phyloP scores from a whole-genome alignment of 1,140 invertebrate genomes.

The Belonocnema kinseyi region DNA sequence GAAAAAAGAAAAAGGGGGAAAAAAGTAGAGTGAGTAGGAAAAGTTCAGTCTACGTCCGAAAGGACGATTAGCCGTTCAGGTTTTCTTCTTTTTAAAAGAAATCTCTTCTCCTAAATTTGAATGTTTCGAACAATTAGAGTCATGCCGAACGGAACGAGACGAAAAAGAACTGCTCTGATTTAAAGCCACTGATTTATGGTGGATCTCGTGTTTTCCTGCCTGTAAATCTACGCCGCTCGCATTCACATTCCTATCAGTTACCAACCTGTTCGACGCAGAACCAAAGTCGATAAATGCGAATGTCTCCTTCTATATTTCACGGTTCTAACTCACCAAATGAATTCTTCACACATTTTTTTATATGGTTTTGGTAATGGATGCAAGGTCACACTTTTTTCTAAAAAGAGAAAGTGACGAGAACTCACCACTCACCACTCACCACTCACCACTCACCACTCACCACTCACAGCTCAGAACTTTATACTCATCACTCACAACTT shows the following conservation, averaged over 20 bases:
- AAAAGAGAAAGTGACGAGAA: too few relatives aligned
- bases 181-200: conserved; percentile 8
- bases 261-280: neutral
- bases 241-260: conserved; percentile 23
- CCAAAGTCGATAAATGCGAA: conserved; percentile 20
- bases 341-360: neutral
- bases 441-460: too few relatives aligned
- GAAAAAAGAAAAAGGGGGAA: conserved; percentile 2
- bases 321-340: neutral
- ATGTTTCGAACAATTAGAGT: conserved; percentile 32
- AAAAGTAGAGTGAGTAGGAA: neutral
- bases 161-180: neutral
- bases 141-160: conserved; percentile 11
- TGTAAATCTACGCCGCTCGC: conserved; percentile 19
- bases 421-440: too few relatives aligned
- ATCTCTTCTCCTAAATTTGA: conserved; percentile 31
- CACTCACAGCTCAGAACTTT: too few relatives aligned
- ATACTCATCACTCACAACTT: too few relatives aligned
- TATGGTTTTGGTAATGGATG: neutral
- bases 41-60: conserved; percentile 23
- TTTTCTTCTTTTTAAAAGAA: neutral
- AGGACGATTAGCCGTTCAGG: conserved; percentile 24
- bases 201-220: conserved; percentile 20
- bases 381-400: neutral
- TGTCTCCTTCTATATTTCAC: neutral